Conservation (phyloP, 1,140 invertebrate genomes). For the Pseudoatta argentina region DNA sequence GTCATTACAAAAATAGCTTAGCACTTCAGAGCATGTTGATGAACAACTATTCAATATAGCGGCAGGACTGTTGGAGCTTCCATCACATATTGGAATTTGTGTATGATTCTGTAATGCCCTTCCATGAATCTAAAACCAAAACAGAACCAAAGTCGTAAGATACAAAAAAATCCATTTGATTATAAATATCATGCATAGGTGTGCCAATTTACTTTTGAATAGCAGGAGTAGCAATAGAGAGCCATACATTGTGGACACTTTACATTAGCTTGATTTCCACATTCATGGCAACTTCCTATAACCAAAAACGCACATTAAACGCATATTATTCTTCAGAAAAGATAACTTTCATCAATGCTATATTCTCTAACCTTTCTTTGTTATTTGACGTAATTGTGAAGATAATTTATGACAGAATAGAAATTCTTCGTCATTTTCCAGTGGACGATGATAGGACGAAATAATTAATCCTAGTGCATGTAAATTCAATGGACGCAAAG, state of each 20-base stretch:
- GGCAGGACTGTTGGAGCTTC: background rate
- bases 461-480: constrained; percentile 59
- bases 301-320: constrained; percentile 59
- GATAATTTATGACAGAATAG: constrained; percentile 66
- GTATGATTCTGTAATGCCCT: constrained; percentile 74
- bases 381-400: constrained; percentile 54
- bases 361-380: constrained; percentile 65
- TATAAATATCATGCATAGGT: background rate
- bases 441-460: constrained; percentile 38
- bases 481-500: constrained; percentile 51
- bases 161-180: background rate
- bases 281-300: constrained; percentile 79
- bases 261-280: constrained; percentile 67
- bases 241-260: constrained; percentile 76
- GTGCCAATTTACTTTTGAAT: constrained; percentile 76
- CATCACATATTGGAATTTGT: constrained; percentile 57
- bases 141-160: background rate
- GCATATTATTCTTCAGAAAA: constrained; percentile 10
- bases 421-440: constrained; percentile 70
- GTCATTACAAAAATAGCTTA: constrained; percentile 80
- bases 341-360: background rate
- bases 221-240: constrained; percentile 78
- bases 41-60: constrained; percentile 62
- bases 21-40: constrained; percentile 61
- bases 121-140: constrained; percentile 73